These are phyloP conservation scores for Ophion ellenae DNA, from an alignment of 2,888 invertebrate genomes.

Conservation along the genomic window DNA sequence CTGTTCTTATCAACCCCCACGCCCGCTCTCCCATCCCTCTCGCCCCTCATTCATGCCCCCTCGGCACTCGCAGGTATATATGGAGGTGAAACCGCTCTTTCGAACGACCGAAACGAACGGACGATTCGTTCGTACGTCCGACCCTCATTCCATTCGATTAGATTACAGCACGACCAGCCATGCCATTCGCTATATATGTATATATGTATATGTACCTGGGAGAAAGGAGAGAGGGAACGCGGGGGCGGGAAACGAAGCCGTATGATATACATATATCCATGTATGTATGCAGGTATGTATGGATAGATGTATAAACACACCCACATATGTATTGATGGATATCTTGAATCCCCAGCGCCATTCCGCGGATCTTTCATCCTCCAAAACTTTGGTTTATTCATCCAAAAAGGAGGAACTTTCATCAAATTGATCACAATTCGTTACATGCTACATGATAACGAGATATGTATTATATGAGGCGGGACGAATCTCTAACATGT, in stretches of 20 bases:
- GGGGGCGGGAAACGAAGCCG: neutral
- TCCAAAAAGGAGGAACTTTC: too few relatives aligned
- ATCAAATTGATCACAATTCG: too few relatives aligned
- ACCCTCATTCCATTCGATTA: conserved; percentile 75
- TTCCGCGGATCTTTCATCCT: too few relatives aligned
- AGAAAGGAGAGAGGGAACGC: conserved; percentile 1
- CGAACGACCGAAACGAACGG: conserved; percentile 55
- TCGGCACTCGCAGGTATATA: conserved; percentile 31
- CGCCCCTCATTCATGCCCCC: conserved; percentile 33
- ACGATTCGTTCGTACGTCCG: conserved; percentile 61
- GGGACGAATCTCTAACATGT: too few relatives aligned
- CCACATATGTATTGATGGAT: too few relatives aligned
- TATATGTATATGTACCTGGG: neutral
- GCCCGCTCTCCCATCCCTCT: conserved; percentile 51
- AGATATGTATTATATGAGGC: too few relatives aligned
- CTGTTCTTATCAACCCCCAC: conserved; percentile 63
- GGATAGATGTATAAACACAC: too few relatives aligned
- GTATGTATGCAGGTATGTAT: too few relatives aligned
- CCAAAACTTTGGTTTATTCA: too few relatives aligned
- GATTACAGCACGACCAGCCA: conserved; percentile 73
- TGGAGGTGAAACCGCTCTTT: conserved; percentile 51
- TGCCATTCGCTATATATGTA: conserved; percentile 53
- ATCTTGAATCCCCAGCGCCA: too few relatives aligned
- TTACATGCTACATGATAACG: too few relatives aligned
- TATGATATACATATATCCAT: neutral